phyloP scores from a whole-genome alignment of 1,140 invertebrate genomes.

The Drosophila leontia region DNA sequence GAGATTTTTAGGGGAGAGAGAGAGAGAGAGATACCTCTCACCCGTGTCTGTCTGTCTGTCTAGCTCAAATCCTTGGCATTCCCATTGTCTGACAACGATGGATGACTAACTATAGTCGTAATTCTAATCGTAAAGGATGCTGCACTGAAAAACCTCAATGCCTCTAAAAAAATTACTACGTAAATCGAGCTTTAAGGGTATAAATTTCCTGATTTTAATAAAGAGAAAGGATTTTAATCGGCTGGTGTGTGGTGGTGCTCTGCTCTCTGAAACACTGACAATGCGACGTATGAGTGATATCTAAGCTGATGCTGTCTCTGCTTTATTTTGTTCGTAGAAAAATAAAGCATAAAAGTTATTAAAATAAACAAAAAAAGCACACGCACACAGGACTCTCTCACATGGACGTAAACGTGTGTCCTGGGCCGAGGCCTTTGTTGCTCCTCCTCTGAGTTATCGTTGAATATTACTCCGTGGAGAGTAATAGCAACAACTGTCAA shows the following conservation, averaged over 20 bases:
- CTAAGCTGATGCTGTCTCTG: constrained; percentile 28
- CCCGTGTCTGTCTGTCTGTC: not conserved
- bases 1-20: not conserved
- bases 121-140: not conserved
- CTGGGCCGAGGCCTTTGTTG: constrained; percentile 38
- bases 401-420: constrained; percentile 35
- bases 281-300: constrained; percentile 75
- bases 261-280: constrained; percentile 32
- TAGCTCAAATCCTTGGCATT: constrained; percentile 14
- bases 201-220: not conserved
- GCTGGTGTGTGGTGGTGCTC: not conserved
- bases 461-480: constrained; percentile 80
- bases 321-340: constrained; percentile 11
- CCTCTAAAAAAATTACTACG: not conserved
- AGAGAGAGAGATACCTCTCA: not conserved
- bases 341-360: constrained; percentile 62
- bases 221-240: constrained; percentile 1
- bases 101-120: constrained; percentile 2
- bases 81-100: constrained; percentile 3
- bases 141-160: not conserved
- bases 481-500: constrained; percentile 64
- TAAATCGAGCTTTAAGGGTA: not conserved
- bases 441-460: constrained; percentile 68
- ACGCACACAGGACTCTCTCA: constrained; percentile 10
- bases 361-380: constrained; percentile 74